phyloP scores from a whole-genome alignment of 2,888 invertebrate genomes.

The Cyclophora punctaria region DNA sequence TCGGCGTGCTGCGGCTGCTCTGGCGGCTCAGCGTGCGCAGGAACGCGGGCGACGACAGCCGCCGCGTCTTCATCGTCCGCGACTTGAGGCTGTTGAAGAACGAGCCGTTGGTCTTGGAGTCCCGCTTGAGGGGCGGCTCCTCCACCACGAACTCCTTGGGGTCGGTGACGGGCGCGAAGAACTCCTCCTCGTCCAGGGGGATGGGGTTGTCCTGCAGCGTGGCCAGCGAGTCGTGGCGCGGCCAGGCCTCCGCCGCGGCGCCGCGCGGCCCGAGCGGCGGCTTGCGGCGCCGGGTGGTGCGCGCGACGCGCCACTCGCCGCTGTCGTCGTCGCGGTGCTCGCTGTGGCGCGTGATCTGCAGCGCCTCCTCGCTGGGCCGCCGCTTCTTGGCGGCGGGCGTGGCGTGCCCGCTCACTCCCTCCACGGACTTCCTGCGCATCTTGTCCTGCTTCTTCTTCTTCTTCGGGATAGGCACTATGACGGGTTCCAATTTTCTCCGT shows the following conservation, averaged over 20 bases:
- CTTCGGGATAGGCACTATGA: constrained; percentile 43
- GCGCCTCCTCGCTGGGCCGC: constrained; percentile 84
- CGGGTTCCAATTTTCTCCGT: constrained; percentile 48
- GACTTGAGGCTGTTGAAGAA: constrained; percentile 63
- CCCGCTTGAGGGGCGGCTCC: constrained; percentile 36
- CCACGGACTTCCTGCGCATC: constrained; percentile 78
- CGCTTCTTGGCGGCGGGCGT: constrained; percentile 74
- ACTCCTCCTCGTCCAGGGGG: constrained; percentile 73
- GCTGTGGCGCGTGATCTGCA: constrained; percentile 76
- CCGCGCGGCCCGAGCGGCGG: constrained; percentile 54
- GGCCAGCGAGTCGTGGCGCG: constrained; percentile 49
- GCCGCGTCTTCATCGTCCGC: constrained; percentile 68
- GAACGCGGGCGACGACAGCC: constrained; percentile 76
- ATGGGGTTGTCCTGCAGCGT: constrained; percentile 67
- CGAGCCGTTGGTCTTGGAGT: constrained; percentile 64
- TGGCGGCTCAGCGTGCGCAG: constrained; percentile 73
- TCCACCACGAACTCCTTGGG: constrained; percentile 54
- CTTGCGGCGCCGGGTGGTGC: constrained; percentile 68
- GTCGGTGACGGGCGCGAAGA: constrained; percentile 64
- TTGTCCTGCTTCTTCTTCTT: constrained; percentile 54
- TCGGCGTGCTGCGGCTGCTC: constrained; percentile 58
- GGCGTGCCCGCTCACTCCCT: constrained; percentile 74
- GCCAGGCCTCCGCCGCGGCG: constrained; percentile 54
- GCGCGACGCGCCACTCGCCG: constrained; percentile 64
- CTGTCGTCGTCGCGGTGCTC: constrained; percentile 40